Conservation (phyloP, 2,888 invertebrate species). For the Sminthurinus aureus region DNA sequence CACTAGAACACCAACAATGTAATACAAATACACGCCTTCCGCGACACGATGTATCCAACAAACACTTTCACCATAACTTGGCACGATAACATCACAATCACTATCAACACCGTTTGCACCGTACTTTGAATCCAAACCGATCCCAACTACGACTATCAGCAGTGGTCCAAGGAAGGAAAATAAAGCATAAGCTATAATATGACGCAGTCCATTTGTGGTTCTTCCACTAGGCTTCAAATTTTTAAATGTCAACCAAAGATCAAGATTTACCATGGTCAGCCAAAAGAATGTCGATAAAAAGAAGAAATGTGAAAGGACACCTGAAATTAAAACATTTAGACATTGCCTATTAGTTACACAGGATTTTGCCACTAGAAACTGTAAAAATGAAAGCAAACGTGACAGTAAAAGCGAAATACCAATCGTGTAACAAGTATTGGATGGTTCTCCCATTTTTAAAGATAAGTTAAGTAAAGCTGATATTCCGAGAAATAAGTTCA, state of each 20-base stretch:
- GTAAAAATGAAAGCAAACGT: neutral
- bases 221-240: neutral
- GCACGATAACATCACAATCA: slow-evolving; percentile 26
- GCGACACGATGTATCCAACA: slow-evolving; percentile 8
- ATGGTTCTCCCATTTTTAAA: neutral
- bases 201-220: neutral
- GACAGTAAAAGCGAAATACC: neutral
- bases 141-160: neutral
- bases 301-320: slow-evolving; percentile 46
- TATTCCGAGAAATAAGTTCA: slow-evolving; percentile 19
- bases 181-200: slow-evolving; percentile 4
- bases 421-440: neutral
- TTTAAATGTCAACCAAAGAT: slow-evolving; percentile 50
- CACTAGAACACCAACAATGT: slow-evolving; percentile 6
- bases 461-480: neutral
- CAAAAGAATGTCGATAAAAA: slow-evolving; percentile 50
- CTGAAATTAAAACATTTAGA: slow-evolving; percentile 16
- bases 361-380: neutral
- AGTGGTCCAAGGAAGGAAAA: slow-evolving; percentile 27
- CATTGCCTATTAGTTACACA: neutral
- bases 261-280: slow-evolving; percentile 51
- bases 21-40: slow-evolving; percentile 30
- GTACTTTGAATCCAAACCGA: slow-evolving; percentile 2
- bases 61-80: slow-evolving; percentile 13
- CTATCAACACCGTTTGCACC: slow-evolving; percentile 3